phyloP scores from a whole-genome alignment of 2,797 vertebrate species.

The Pantherophis alleghaniensis region DNA sequence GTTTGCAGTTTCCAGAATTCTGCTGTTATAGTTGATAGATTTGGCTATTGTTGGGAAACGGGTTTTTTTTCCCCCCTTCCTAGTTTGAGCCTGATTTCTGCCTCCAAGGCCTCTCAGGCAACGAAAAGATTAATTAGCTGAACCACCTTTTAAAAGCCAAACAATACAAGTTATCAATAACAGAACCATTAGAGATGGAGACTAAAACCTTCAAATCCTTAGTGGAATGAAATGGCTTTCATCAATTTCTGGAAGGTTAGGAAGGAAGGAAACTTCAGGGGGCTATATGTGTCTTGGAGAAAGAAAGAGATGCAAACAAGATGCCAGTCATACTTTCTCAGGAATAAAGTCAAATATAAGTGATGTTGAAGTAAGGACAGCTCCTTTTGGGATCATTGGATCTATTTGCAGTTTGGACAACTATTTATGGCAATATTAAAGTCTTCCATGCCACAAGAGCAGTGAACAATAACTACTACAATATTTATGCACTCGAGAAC shows the following conservation, averaged over 20 bases:
- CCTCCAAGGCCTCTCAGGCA: neutral
- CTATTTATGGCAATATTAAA: neutral
- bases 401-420: neutral
- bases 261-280: neutral
- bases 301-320: neutral
- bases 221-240: neutral
- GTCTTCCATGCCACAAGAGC: neutral
- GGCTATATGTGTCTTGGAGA: neutral
- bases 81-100: neutral
- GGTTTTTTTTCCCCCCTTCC: neutral
- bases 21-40: neutral
- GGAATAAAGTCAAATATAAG: neutral
- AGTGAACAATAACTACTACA: neutral
- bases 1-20: neutral
- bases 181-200: neutral
- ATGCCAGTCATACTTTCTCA: neutral
- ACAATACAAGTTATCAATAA: neutral
- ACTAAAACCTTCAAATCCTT: neutral
- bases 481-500: neutral
- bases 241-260: neutral
- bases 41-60: neutral
- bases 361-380: neutral
- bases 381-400: neutral
- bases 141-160: neutral
- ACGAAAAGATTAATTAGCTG: neutral